Percentiles rank a stretch among this genome's conserved stretches.
phyloP scores from a whole-genome alignment of 2,888 invertebrate species.

The Octonoba sinensis region DNA sequence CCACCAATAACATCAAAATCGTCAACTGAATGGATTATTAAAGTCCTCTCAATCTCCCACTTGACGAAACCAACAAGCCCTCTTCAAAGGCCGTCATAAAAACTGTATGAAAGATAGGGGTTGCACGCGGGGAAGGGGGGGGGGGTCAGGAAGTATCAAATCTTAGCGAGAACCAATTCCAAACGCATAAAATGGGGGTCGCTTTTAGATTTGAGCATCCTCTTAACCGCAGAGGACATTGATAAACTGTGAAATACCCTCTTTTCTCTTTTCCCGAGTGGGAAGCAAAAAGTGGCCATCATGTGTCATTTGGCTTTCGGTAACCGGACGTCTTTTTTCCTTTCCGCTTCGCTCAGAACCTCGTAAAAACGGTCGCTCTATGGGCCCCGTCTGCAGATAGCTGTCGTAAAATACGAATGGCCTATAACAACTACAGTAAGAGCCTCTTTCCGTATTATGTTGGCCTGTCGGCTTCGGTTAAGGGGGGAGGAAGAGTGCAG shows the following conservation, averaged over 20 bases:
- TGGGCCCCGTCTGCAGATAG: slow-evolving; percentile 27
- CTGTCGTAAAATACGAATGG: slow-evolving; percentile 57
- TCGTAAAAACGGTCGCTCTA: slow-evolving; percentile 41
- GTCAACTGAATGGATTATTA: too few relatives aligned
- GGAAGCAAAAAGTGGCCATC: slow-evolving; percentile 47
- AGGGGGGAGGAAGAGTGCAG: background rate
- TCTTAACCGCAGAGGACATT: slow-evolving; percentile 60
- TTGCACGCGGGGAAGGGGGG: background rate
- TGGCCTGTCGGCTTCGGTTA: background rate
- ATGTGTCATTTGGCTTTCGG: slow-evolving; percentile 45
- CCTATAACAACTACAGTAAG: slow-evolving; percentile 52
- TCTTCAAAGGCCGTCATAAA: too few relatives aligned
- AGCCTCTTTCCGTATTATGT: slow-evolving; percentile 25
- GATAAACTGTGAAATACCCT: slow-evolving; percentile 61
- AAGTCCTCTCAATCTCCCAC: too few relatives aligned
- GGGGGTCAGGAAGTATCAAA: background rate
- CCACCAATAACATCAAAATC: too few relatives aligned
- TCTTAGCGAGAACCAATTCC: slow-evolving; percentile 38
- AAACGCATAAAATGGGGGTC: slow-evolving; percentile 44
- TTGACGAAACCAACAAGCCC: too few relatives aligned
- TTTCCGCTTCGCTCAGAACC: slow-evolving; percentile 32
- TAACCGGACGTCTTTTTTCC: slow-evolving; percentile 45
- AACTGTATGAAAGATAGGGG: too few relatives aligned
- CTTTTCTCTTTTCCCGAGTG: background rate
- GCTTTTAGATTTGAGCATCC: slow-evolving; percentile 53